Evolutionary conservation across 2,113 vertebrate genomes (phyloP), one percentile per base, ranked within the genome.

Genomic region (Poeciliopsis retropinna): DNA sequence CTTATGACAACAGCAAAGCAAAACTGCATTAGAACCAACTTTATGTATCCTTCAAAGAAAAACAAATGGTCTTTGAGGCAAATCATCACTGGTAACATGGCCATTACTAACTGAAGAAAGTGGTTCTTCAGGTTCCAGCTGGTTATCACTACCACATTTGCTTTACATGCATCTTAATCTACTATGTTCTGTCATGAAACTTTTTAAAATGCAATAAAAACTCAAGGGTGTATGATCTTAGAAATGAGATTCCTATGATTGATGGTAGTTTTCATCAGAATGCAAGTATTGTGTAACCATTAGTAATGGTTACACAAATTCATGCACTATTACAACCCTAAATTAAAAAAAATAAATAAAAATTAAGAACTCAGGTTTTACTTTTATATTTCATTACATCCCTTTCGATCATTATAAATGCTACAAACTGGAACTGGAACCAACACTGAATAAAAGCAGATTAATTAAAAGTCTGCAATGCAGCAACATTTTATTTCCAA

Each of bases 401-500:
- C 51, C 15, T 54, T 57, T 25, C 54, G 29, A 54, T n/a, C 5
- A 54, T 12, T 14, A 6, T 32, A 57, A 32, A 32, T n/a, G 29
- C 8, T 11, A n/a, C 37, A 66, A 3, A 13, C 27, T 68, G 28
- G 25, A 30, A 54, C 25, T 32, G 25, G 6, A 32, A 54, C 19
- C 5, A 32, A 2, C 13, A 1, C 1, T 41, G 13, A 78, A 76
- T 10, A 25, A 51, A 67, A 63, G 76, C 62, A 29, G 4, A 17
- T 62, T 67, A 6, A 25, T 1, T 41, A 65, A n/a, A 72, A 77
- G 67, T 73, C 54, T 81, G 39, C 29, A 69, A 60, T 60, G 22
- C 29, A 60, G 0, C 32, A 80, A 57, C 27, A 15, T 81, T 87
- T 75, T 41, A 66, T 54, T 82, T 87, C 68, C 44, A 76, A 25